A percentile compares a stretch with the other conserved stretches of the same genome.
These are phyloP conservation scores for Prionailurus bengalensis DNA, from an alignment of 2,113 vertebrate species.

Conservation along the genomic window DNA sequence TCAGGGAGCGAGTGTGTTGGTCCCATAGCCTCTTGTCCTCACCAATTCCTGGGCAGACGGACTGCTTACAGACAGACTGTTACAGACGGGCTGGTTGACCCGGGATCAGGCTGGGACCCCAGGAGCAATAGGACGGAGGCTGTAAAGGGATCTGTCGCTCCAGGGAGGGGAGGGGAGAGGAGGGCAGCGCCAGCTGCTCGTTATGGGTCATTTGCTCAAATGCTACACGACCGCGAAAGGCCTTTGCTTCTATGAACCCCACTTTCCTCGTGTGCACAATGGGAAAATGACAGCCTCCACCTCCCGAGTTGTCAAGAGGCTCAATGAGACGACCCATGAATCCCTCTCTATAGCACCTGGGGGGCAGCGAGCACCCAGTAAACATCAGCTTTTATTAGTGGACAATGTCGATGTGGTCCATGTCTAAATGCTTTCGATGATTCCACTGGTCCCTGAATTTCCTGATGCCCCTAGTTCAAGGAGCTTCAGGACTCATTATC, in stretches of 20 bases:
- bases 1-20: background rate
- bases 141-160: background rate
- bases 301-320: background rate
- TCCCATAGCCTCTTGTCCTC: background rate
- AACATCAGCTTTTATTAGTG: background rate
- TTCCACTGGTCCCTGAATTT: background rate
- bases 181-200: background rate
- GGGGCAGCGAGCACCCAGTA: background rate
- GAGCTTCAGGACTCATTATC: background rate
- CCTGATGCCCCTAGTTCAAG: background rate
- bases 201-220: background rate
- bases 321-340: background rate
- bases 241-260: background rate
- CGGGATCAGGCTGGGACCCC: background rate
- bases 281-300: background rate
- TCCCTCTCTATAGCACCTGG: background rate
- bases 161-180: background rate
- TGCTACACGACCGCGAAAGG: background rate
- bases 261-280: background rate
- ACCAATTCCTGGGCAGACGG: background rate
- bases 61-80: background rate
- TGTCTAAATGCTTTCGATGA: background rate
- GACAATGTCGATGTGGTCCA: too few relatives aligned
- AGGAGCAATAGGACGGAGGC: background rate
- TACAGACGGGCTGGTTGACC: background rate